These are phyloP conservation scores for Melanophora roralis DNA, from an alignment of 2,888 invertebrate genomes.

Conservation along the genomic window DNA sequence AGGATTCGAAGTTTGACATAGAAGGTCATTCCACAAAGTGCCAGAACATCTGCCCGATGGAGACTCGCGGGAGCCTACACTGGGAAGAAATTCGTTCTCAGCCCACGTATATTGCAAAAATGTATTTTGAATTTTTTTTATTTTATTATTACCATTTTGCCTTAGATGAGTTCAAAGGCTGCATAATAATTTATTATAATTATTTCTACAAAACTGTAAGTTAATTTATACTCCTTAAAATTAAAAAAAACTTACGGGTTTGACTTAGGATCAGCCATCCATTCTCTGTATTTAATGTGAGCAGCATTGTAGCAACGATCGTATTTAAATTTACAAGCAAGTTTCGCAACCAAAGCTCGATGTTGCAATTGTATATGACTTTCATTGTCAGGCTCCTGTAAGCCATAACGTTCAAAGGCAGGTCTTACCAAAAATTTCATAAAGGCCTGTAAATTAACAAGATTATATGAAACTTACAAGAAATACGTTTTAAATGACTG, in stretches of 20 bases:
- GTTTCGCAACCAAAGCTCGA: constrained; percentile 78
- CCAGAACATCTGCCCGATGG: no score
- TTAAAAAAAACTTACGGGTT: constrained; percentile 78
- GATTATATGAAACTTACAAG: neutral
- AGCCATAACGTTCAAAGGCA: constrained; percentile 77
- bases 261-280: constrained; percentile 78
- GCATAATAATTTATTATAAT: no score
- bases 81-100: no score
- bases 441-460: constrained; percentile 68
- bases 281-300: constrained; percentile 77
- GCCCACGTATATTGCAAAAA: no score
- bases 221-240: no score
- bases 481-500: neutral
- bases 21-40: no score
- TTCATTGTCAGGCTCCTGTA: constrained; percentile 78
- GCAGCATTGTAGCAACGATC: constrained; percentile 78
- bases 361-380: constrained; percentile 79
- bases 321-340: constrained; percentile 79
- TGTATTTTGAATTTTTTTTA: no score
- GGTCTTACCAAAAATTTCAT: constrained; percentile 76
- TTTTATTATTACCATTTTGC: no score
- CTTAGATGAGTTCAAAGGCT: no score
- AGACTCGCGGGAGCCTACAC: no score
- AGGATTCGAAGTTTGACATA: no score
- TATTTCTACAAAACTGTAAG: no score